Evolutionary conservation across 2,888 invertebrate genomes (phyloP).

Genomic region (Synergus umbraculus): DNA sequence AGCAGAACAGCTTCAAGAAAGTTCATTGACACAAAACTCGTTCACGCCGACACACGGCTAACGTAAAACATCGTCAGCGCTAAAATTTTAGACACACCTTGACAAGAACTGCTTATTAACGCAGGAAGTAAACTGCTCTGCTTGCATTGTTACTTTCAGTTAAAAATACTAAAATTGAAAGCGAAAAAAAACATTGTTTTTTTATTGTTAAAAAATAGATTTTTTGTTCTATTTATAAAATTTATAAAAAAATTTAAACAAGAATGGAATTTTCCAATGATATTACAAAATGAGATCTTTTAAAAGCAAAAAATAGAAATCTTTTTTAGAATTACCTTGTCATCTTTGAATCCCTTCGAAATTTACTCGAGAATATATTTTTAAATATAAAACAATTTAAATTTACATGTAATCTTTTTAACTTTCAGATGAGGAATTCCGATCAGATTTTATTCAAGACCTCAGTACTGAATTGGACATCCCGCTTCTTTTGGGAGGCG

Average conservation of each 20-base stretch:
- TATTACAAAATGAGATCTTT: too few relatives aligned
- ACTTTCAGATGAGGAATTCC: constrained; percentile 63
- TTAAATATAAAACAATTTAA: background rate
- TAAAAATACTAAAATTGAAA: background rate
- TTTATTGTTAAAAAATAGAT: background rate
- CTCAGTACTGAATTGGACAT: constrained; percentile 70
- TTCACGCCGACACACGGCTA: constrained; percentile 43
- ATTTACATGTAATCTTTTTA: constrained; percentile 33
- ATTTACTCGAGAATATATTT: background rate
- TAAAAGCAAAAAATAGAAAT: too few relatives aligned
- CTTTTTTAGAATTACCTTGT: too few relatives aligned
- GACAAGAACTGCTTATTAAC: background rate
- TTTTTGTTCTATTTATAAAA: constrained; percentile 3
- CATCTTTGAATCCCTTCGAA: background rate
- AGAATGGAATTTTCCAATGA: background rate
- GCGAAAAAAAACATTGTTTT: background rate
- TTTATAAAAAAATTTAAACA: constrained; percentile 15
- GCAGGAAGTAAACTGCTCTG: constrained; percentile 36
- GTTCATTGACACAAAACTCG: constrained; percentile 64
- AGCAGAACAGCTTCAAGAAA: constrained; percentile 57
- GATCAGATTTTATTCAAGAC: constrained; percentile 69
- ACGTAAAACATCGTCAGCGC: constrained; percentile 20
- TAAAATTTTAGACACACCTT: constrained; percentile 35
- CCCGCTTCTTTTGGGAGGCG: constrained; percentile 63
- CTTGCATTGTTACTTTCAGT: constrained; percentile 20